Conservation (phyloP, 2,797 vertebrate genomes). For the Microchirus variegatus region DNA sequence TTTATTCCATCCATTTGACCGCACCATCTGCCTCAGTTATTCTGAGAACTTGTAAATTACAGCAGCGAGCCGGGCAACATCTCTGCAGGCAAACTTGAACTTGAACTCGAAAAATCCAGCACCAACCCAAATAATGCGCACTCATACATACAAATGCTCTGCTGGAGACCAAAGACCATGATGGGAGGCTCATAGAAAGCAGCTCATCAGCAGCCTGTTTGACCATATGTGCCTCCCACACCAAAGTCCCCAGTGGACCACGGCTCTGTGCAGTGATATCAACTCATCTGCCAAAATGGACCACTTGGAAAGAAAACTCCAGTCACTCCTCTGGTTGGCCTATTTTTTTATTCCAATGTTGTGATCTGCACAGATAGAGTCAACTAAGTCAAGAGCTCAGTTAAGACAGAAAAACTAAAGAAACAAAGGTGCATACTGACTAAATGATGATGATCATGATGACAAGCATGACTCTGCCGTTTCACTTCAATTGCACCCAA, state of each 20-base stretch:
- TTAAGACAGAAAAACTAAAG: slow-evolving; percentile 7
- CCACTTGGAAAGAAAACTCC: slow-evolving; percentile 58
- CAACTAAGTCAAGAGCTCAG: slow-evolving; percentile 20
- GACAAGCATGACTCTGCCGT: background rate
- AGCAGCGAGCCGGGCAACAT: slow-evolving; percentile 25
- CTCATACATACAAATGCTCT: slow-evolving; percentile 57
- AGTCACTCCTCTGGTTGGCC: slow-evolving; percentile 52
- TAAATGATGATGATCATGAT: no score
- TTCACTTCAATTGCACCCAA: no score
- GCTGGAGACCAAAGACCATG: slow-evolving; percentile 61
- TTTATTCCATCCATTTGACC: slow-evolving; percentile 68
- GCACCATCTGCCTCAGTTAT: slow-evolving; percentile 39
- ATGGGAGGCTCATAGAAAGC: slow-evolving; percentile 74
- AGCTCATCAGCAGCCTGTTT: slow-evolving; percentile 79
- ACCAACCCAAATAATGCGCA: slow-evolving; percentile 58
- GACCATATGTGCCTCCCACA: slow-evolving; percentile 82
- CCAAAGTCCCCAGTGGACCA: slow-evolving; percentile 74
- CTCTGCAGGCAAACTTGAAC: slow-evolving; percentile 21
- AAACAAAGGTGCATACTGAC: slow-evolving; percentile 8
- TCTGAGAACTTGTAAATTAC: slow-evolving; percentile 56
- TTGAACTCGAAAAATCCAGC: slow-evolving; percentile 23
- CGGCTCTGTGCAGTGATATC: slow-evolving; percentile 76
- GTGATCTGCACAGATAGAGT: slow-evolving; percentile 37
- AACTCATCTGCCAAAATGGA: slow-evolving; percentile 77
- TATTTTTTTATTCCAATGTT: slow-evolving; percentile 57